Evolutionary conservation across 2,888 invertebrate species (phyloP).

Genomic region (Hesperia comma): DNA sequence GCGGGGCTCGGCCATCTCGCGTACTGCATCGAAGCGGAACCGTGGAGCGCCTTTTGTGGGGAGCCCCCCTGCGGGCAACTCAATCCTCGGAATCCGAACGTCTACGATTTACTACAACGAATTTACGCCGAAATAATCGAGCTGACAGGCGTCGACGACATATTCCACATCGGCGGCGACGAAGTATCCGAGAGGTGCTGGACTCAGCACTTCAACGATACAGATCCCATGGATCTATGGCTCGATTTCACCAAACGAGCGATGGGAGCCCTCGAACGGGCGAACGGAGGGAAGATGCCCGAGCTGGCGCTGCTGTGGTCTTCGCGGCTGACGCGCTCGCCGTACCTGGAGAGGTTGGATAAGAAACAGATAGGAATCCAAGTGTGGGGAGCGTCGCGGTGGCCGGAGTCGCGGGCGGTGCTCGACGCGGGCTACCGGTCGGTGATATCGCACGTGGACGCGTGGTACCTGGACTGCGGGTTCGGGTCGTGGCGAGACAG

Average conservation of each 20-base stretch:
- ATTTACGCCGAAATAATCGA: conserved; percentile 90
- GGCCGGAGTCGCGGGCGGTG: conserved; percentile 91
- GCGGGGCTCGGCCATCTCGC: conserved; percentile 91
- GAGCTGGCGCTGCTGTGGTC: conserved; percentile 89
- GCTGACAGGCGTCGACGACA: conserved; percentile 89
- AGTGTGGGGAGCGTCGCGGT: conserved; percentile 92
- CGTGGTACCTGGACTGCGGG: conserved; percentile 95
- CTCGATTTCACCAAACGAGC: conserved; percentile 89
- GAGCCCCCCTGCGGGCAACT: conserved; percentile 95
- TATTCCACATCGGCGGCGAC: conserved; percentile 93
- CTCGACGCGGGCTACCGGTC: conserved; percentile 90
- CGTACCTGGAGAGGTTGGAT: conserved; percentile 85
- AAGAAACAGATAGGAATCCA: conserved; percentile 86
- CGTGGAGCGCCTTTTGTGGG: conserved; percentile 91
- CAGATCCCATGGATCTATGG: conserved; percentile 91
- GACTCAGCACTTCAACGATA: conserved; percentile 89
- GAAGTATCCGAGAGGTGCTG: conserved; percentile 93
- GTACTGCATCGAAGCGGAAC: conserved; percentile 91
- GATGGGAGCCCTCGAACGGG: conserved; percentile 84
- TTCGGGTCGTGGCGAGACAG: conserved; percentile 93
- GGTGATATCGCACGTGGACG: conserved; percentile 93
- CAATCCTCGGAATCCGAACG: conserved; percentile 91
- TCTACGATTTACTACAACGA: conserved; percentile 88
- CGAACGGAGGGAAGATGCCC: conserved; percentile 84
- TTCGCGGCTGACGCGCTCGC: conserved; percentile 89